Evolutionary conservation across 1,140 invertebrate species (phyloP).

Genomic region (Galleria mellonella): DNA sequence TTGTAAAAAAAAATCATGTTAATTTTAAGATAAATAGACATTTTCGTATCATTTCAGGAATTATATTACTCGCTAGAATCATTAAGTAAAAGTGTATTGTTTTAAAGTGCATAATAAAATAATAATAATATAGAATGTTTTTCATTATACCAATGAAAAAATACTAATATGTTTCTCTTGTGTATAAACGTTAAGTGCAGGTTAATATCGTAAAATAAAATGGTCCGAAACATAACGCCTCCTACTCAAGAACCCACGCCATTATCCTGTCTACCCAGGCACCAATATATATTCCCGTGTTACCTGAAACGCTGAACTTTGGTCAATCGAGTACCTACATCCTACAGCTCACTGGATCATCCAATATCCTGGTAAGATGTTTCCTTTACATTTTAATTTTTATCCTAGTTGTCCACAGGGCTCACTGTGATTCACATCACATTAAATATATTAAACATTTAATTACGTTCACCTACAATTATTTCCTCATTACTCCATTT

Average conservation of each 20-base stretch:
- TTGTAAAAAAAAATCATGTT: conserved; percentile 68
- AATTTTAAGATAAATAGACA: conserved; percentile 58
- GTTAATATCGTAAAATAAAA: conserved; percentile 25
- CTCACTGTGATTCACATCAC: not conserved
- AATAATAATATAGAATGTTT: conserved; percentile 39
- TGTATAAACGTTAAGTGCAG: conserved; percentile 30
- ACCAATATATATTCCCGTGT: conserved; percentile 52
- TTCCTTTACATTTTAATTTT: conserved; percentile 67
- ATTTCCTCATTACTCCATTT: not conserved
- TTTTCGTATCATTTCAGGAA: conserved; percentile 64
- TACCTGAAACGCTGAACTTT: conserved; percentile 49
- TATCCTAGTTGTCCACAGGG: conserved; percentile 48
- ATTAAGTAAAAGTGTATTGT: conserved; percentile 66
- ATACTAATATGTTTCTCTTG: conserved; percentile 7
- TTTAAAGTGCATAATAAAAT: conserved; percentile 68
- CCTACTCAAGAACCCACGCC: conserved; percentile 59
- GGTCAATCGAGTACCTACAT: conserved; percentile 53
- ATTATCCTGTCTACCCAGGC: conserved; percentile 59
- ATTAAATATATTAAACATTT: no score
- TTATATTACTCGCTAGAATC: conserved; percentile 69
- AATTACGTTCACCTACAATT: conserved; percentile 1
- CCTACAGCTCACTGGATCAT: conserved; percentile 66
- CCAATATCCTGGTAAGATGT: conserved; percentile 66
- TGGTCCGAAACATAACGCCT: conserved; percentile 33
- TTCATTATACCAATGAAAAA: conserved; percentile 2